A percentile compares a stretch with the other conserved stretches of the same genome.
Conservation (phyloP, 2,797 vertebrate species). For the Clarias laeviceps region DNA sequence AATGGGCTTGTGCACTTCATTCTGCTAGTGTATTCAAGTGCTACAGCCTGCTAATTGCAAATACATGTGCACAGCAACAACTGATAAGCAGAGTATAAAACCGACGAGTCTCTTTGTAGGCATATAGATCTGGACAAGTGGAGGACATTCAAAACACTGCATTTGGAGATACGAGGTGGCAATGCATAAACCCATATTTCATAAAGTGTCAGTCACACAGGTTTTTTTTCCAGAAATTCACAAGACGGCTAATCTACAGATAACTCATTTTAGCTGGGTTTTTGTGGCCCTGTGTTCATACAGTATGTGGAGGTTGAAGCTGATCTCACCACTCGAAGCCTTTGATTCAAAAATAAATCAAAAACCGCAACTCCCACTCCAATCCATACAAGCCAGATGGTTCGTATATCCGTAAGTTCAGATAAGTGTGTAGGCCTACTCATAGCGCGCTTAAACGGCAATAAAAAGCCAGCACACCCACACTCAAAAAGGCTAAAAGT, state of each 20-base stretch:
- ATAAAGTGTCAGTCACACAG: neutral
- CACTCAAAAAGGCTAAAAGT: slow-evolving; percentile 41
- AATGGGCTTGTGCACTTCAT: neutral
- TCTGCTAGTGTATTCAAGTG: neutral
- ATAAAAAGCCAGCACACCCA: slow-evolving; percentile 50
- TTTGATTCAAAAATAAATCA: slow-evolving; percentile 66
- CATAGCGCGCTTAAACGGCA: slow-evolving; percentile 42
- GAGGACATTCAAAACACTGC: neutral
- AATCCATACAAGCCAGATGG: slow-evolving; percentile 43
- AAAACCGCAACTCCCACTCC: slow-evolving; percentile 53
- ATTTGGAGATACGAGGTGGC: neutral
- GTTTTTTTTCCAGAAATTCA: neutral
- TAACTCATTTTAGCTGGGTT: slow-evolving; percentile 70
- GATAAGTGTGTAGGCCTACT: slow-evolving; percentile 52
- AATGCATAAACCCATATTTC: neutral
- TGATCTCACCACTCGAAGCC: slow-evolving; percentile 61
- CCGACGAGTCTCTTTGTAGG: neutral
- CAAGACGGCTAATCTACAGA: slow-evolving; percentile 55
- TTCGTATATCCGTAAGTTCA: slow-evolving; percentile 46
- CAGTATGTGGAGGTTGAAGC: slow-evolving; percentile 68
- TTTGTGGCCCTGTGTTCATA: slow-evolving; percentile 64
- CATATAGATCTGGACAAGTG: neutral
- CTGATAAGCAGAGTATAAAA: neutral
- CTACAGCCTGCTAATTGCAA: neutral
- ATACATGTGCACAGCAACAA: too few species aligned